Evolutionary conservation across 2,797 vertebrate species (phyloP).

Genomic region (Etheostoma perlongum): DNA sequence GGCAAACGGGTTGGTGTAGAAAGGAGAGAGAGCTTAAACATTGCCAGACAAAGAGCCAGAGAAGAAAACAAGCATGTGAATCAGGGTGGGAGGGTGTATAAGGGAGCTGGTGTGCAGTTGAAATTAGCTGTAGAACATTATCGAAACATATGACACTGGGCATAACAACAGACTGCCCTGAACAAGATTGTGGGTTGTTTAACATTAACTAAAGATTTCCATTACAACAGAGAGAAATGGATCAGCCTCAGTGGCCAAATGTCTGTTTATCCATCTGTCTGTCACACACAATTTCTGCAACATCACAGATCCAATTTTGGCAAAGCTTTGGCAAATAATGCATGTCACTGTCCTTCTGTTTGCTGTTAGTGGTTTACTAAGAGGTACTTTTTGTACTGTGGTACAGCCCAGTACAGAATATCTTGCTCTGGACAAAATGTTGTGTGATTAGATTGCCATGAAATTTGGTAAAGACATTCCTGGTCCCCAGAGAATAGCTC

Average conservation of each 20-base stretch:
- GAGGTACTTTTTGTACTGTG: neutral
- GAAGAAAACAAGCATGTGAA: conserved; percentile 57
- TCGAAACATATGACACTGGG: conserved; percentile 30
- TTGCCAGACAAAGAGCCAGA: conserved; percentile 58
- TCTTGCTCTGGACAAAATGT: conserved; percentile 4
- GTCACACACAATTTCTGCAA: neutral
- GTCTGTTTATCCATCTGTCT: conserved; percentile 5
- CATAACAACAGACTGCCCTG: conserved; percentile 17
- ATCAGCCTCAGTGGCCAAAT: conserved; percentile 1
- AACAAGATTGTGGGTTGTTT: conserved; percentile 40
- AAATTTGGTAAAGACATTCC: neutral
- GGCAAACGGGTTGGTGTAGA: conserved; percentile 44
- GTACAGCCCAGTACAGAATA: neutral
- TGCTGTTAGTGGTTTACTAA: neutral
- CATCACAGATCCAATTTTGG: neutral
- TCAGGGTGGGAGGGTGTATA: conserved; percentile 34
- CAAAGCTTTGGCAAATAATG: neutral
- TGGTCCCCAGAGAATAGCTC: neutral
- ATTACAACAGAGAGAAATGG: conserved; percentile 9
- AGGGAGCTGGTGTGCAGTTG: conserved; percentile 33
- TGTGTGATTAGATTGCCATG: neutral
- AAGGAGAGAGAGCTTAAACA: conserved; percentile 60
- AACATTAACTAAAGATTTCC: conserved; percentile 26
- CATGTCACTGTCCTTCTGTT: neutral
- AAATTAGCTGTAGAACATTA: conserved; percentile 38